Evolutionary conservation across 2,113 vertebrate genomes (phyloP).

Genomic region (Oncorhynchus clarkii): DNA sequence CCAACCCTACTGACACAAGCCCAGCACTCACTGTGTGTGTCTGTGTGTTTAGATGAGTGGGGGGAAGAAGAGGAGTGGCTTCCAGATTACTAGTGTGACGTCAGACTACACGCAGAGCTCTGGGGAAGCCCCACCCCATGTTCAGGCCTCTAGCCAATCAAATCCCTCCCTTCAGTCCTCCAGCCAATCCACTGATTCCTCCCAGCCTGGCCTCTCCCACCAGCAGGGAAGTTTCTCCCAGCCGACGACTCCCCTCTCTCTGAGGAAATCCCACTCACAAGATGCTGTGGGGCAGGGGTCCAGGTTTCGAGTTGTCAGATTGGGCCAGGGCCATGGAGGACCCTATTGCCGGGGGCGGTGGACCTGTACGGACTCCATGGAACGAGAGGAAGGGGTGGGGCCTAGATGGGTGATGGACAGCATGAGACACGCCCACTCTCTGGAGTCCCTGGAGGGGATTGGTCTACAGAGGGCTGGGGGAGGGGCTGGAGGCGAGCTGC

Average conservation of each 20-base stretch:
- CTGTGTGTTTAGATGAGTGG: constrained; percentile 68
- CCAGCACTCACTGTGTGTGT: background rate
- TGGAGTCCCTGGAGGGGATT: constrained; percentile 79
- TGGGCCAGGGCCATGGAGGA: constrained; percentile 73
- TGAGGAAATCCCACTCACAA: constrained; percentile 54
- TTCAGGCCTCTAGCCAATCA: constrained; percentile 22
- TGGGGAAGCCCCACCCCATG: background rate
- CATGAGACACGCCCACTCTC: constrained; percentile 79
- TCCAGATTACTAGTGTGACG: constrained; percentile 89
- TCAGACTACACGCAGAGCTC: constrained; percentile 69
- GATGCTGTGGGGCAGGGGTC: constrained; percentile 46
- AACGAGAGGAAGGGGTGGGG: constrained; percentile 66
- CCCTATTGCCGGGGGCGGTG: constrained; percentile 81
- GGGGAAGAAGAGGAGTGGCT: constrained; percentile 83
- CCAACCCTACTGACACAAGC: no score
- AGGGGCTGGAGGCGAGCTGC: constrained; percentile 37
- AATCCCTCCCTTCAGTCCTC: background rate
- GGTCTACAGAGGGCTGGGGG: constrained; percentile 43
- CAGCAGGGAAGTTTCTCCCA: constrained; percentile 63
- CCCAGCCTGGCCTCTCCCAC: constrained; percentile 15
- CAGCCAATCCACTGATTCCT: constrained; percentile 27
- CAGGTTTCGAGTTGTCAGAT: constrained; percentile 82
- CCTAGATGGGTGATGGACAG: constrained; percentile 69
- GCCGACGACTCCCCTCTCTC: constrained; percentile 55
- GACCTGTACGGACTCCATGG: constrained; percentile 80